A percentile compares a stretch with the other conserved stretches of the same genome.
Conservation (phyloP, 2,113 vertebrate species). For the Paralichthys olivaceus region DNA sequence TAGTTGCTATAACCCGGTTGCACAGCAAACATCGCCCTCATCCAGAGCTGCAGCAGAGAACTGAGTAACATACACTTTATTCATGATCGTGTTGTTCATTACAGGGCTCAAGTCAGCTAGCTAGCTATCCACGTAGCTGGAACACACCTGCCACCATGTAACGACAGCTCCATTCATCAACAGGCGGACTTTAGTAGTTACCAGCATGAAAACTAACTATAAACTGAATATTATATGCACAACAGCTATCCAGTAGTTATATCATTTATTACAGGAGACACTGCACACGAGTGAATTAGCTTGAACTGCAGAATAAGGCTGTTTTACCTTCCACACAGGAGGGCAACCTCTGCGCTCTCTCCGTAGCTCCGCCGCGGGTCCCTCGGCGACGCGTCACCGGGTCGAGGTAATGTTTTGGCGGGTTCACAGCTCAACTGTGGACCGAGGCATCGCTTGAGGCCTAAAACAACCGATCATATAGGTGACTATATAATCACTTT, state of each 20-base stretch:
- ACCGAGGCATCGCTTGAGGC: constrained; percentile 72
- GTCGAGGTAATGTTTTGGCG: not conserved
- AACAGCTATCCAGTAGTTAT: not conserved
- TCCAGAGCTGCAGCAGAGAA: too few relatives aligned
- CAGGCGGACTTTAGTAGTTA: not conserved
- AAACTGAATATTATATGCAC: too few relatives aligned
- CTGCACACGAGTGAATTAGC: not conserved
- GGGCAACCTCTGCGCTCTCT: not conserved
- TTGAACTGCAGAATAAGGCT: not conserved
- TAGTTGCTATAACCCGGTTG: not conserved
- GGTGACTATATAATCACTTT: not conserved
- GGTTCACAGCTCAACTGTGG: constrained; percentile 21
- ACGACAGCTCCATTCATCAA: not conserved
- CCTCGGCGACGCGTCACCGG: not conserved
- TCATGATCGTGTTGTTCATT: not conserved
- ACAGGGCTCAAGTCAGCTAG: not conserved
- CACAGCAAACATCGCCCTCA: too few relatives aligned
- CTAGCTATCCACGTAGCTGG: not conserved
- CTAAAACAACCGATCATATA: constrained; percentile 18
- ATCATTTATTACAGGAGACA: not conserved
- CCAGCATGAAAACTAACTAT: not conserved
- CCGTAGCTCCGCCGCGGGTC: not conserved
- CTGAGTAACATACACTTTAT: too few relatives aligned
- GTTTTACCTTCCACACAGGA: not conserved
- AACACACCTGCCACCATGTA: not conserved